Evolutionary conservation across 1,140 invertebrate species (phyloP).

Genomic region (Muscidifurax raptorellus): DNA sequence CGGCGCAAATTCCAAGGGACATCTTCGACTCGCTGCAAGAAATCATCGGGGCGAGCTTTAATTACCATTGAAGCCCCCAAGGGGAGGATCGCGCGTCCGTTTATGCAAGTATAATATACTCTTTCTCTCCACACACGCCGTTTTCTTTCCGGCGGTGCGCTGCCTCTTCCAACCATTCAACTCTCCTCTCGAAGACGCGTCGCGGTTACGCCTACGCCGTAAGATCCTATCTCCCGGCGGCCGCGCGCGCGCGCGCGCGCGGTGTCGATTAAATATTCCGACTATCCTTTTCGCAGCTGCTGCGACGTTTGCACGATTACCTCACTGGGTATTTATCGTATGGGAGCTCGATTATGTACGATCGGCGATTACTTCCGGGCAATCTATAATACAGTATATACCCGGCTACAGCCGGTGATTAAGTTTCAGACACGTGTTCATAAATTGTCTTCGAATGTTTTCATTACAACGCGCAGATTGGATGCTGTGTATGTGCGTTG

Average conservation of each 20-base stretch:
- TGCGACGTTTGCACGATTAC: no score
- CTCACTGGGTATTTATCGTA: no score
- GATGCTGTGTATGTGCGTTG: no score
- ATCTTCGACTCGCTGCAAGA: neutral
- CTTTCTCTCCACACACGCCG: neutral
- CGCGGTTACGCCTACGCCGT: slow-evolving; percentile 48
- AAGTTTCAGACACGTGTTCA: neutral
- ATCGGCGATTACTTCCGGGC: neutral
- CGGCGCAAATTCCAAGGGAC: no score
- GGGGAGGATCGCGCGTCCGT: slow-evolving; percentile 48
- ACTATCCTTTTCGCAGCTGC: no score
- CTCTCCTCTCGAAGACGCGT: slow-evolving; percentile 41
- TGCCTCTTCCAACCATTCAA: slow-evolving; percentile 49
- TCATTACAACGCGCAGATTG: neutral
- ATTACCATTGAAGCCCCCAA: slow-evolving; percentile 65
- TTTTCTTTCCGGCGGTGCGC: slow-evolving; percentile 24
- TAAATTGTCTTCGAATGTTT: neutral
- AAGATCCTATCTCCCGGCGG: slow-evolving; percentile 16
- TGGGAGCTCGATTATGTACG: neutral
- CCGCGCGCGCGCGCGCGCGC: no score
- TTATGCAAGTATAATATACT: slow-evolving; percentile 69
- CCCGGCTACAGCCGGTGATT: neutral
- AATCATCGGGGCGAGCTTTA: slow-evolving; percentile 58
- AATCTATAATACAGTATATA: neutral
- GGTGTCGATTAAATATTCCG: slow-evolving; percentile 43